These are phyloP conservation scores for Paragorgia papillata DNA, from an alignment of 92 coral and sea anemone genomes.

Conservation along the genomic window DNA sequence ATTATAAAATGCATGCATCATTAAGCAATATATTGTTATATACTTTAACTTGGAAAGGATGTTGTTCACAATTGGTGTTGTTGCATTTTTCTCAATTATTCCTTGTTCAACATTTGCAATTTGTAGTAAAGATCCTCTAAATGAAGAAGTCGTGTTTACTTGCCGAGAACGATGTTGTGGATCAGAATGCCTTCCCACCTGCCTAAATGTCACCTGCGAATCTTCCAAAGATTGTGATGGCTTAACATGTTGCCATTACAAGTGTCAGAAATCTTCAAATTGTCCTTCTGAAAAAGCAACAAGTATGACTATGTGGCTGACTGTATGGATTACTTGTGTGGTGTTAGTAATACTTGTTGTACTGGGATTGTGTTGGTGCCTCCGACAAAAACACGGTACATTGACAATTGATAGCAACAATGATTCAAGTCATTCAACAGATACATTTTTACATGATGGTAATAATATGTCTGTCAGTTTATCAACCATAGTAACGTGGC, in stretches of 20 bases:
- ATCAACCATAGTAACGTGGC: not conserved
- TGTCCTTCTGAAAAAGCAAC: not conserved
- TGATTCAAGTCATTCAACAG: not conserved
- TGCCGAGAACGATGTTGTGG: conserved; percentile 1
- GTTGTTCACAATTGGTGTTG: not conserved
- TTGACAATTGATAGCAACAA: conserved; percentile 1
- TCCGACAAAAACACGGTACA: conserved; percentile 2
- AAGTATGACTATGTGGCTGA: conserved; percentile 7
- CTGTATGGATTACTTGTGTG: conserved; percentile 11
- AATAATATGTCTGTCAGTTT: not conserved
- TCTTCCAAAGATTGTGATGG: conserved; percentile 26
- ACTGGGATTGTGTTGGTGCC: conserved; percentile 28
- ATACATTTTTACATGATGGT: not conserved
- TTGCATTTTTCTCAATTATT: not conserved
- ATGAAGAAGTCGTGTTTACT: not conserved
- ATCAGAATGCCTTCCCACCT: conserved; percentile 9
- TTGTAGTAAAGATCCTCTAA: conserved; percentile 14
- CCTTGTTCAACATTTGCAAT: not conserved
- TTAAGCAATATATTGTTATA: not conserved
- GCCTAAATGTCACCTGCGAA: conserved; percentile 20
- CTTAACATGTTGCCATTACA: conserved; percentile 20
- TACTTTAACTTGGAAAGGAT: not conserved
- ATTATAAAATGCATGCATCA: no score
- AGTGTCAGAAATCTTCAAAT: conserved; percentile 4
- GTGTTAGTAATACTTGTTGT: conserved; percentile 9